These are phyloP conservation scores for Eristalinus sepulchralis DNA, from an alignment of 2,888 invertebrate species.

Conservation along the genomic window DNA sequence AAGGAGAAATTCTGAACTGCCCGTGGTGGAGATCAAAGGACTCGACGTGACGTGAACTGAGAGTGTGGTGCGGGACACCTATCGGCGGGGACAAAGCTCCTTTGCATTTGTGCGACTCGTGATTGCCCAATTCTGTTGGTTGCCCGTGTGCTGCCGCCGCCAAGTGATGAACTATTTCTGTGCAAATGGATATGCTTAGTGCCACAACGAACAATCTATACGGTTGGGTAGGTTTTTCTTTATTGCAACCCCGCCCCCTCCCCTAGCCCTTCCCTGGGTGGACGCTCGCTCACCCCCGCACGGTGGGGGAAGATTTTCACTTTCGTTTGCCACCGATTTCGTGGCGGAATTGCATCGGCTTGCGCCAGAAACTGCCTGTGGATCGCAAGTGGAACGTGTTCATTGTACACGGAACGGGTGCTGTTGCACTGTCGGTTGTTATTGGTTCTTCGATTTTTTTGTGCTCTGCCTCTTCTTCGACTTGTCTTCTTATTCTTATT, in stretches of 20 bases:
- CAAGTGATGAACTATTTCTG: slow-evolving; percentile 69
- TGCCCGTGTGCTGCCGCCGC: slow-evolving; percentile 2
- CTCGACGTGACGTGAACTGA: slow-evolving; percentile 22
- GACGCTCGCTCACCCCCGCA: slow-evolving; percentile 38
- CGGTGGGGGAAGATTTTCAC: slow-evolving; percentile 16
- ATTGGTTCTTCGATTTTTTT: slow-evolving; percentile 39
- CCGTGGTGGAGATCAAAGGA: slow-evolving; percentile 15
- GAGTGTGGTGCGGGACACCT: slow-evolving; percentile 50
- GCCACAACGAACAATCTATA: slow-evolving; percentile 71
- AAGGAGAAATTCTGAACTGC: background rate
- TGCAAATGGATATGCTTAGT: slow-evolving; percentile 71
- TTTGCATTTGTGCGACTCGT: slow-evolving; percentile 31
- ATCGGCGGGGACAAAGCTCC: slow-evolving; percentile 22
- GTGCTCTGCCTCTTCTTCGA: background rate
- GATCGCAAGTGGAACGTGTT: slow-evolving; percentile 66
- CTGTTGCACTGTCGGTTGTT: slow-evolving; percentile 59
- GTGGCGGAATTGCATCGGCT: slow-evolving; percentile 20
- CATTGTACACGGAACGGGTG: slow-evolving; percentile 40
- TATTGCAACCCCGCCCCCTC: slow-evolving; percentile 4
- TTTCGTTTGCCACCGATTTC: slow-evolving; percentile 51
- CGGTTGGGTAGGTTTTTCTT: slow-evolving; percentile 67
- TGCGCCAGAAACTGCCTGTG: slow-evolving; percentile 44
- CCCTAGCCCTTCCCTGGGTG: background rate
- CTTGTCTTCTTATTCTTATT: slow-evolving; percentile 20
- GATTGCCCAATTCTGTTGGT: background rate